Percentiles rank a stretch among this genome's conserved stretches.
phyloP scores from a whole-genome alignment of 2,113 vertebrate genomes.

The Sturnus vulgaris region DNA sequence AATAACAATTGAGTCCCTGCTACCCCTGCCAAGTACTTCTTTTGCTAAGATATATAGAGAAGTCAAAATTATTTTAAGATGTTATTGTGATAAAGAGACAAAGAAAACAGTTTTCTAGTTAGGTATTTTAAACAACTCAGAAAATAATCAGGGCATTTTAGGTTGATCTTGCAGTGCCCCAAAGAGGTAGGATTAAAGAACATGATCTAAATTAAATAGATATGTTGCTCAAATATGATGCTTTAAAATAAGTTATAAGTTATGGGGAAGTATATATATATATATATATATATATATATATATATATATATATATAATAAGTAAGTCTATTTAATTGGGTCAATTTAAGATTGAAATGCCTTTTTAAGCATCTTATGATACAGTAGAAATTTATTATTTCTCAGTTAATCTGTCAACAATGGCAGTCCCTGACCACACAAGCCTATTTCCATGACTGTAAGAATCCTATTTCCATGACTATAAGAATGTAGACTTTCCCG shows the following conservation, averaged over 20 bases:
- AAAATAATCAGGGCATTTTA: neutral
- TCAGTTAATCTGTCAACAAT: neutral
- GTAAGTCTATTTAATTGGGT: neutral
- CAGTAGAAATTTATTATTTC: neutral
- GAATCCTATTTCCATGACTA: neutral
- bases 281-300: neutral
- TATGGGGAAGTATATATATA: neutral
- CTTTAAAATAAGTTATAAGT: neutral
- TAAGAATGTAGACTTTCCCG: neutral
- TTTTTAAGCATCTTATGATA: neutral
- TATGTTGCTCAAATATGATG: neutral
- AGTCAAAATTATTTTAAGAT: conserved; percentile 40
- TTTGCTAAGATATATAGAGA: neutral
- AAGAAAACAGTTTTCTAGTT: neutral
- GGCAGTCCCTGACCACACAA: neutral
- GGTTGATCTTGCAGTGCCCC: neutral
- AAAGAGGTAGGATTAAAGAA: neutral
- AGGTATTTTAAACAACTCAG: neutral
- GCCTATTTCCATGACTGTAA: neutral
- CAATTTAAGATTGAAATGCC: neutral
- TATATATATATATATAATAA: neutral
- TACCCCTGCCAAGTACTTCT: neutral
- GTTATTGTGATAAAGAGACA: conserved; percentile 17
- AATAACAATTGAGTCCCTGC: neutral
- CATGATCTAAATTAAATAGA: neutral